Evolutionary conservation across 2,797 vertebrate genomes (phyloP).

Genomic region (Tolypeutes matacus): DNA sequence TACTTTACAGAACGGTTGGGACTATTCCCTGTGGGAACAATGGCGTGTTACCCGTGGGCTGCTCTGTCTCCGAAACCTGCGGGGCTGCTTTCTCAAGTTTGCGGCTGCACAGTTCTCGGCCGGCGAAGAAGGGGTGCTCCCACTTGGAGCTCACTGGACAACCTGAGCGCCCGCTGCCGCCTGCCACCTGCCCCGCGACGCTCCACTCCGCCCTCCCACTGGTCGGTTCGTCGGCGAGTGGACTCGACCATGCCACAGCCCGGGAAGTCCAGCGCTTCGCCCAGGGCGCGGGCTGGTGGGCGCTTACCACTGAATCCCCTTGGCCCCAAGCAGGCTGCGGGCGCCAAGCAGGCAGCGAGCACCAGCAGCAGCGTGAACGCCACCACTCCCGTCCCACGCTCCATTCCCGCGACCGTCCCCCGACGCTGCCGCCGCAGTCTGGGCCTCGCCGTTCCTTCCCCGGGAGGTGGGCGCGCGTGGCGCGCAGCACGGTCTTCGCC

Average conservation of each 20-base stretch:
- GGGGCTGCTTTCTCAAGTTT: slow-evolving; percentile 55
- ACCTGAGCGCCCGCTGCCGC: slow-evolving; percentile 56
- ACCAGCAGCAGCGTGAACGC: slow-evolving; percentile 85
- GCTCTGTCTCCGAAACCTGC: slow-evolving; percentile 71
- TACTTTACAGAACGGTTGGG: neutral
- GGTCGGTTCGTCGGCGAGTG: too few relatives aligned
- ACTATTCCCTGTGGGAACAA: slow-evolving; percentile 70
- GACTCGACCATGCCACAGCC: neutral
- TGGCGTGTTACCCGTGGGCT: slow-evolving; percentile 5
- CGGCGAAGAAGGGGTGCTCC: neutral
- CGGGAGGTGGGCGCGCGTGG: slow-evolving; percentile 79
- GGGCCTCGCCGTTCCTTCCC: slow-evolving; percentile 83
- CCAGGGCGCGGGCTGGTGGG: neutral
- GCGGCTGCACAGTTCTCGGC: slow-evolving; percentile 7
- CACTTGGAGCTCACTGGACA: neutral
- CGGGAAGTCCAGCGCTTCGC: rapidly evolving
- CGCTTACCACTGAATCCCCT: slow-evolving; percentile 88
- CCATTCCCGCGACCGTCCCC: slow-evolving; percentile 87
- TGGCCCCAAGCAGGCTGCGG: slow-evolving; percentile 83
- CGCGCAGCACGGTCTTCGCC: neutral
- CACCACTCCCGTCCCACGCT: slow-evolving; percentile 85
- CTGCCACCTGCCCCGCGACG: neutral
- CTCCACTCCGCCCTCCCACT: neutral
- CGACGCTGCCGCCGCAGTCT: neutral
- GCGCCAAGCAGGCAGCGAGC: slow-evolving; percentile 84